Percentiles rank a stretch among this genome's conserved stretches.
Evolutionary conservation across 2,888 invertebrate species (phyloP).

Genomic region (Steinernema scapterisci): DNA sequence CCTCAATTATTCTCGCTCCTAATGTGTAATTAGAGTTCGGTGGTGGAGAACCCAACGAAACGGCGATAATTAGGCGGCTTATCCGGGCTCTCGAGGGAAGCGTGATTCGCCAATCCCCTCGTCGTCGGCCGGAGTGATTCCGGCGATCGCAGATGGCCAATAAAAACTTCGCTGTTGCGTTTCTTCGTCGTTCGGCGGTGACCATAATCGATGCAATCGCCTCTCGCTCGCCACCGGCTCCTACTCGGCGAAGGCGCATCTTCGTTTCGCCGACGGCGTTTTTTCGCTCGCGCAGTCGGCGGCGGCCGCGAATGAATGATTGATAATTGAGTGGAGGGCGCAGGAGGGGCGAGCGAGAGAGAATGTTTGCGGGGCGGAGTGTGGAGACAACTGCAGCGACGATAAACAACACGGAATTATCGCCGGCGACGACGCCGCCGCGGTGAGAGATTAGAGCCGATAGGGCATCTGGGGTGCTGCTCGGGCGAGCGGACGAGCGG

Average conservation of each 20-base stretch:
- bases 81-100: slow-evolving; percentile 3
- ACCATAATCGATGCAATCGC: slow-evolving; percentile 28
- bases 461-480: slow-evolving; percentile 25
- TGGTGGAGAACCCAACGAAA: background rate
- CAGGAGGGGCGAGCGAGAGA: slow-evolving; percentile 2
- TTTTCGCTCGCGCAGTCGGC: slow-evolving; percentile 24
- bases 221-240: background rate
- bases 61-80: slow-evolving; percentile 27
- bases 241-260: slow-evolving; percentile 8
- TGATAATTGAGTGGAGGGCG: slow-evolving; percentile 32
- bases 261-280: slow-evolving; percentile 28
- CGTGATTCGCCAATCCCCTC: background rate
- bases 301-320: slow-evolving; percentile 25
- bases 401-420: slow-evolving; percentile 32
- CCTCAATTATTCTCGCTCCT: slow-evolving; percentile 11
- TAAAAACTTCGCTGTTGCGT: slow-evolving; percentile 26
- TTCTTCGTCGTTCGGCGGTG: background rate
- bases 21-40: slow-evolving; percentile 25
- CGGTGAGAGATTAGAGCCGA: slow-evolving; percentile 30
- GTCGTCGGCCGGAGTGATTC: background rate
- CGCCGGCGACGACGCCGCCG: slow-evolving; percentile 22
- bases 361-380: slow-evolving; percentile 20
- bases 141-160: slow-evolving; percentile 24
- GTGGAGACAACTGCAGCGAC: slow-evolving; percentile 26
- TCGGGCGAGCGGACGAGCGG: background rate